Evolutionary conservation across 1,140 invertebrate genomes (phyloP), one percentile per base, ranked within the genome.

Genomic region (Drosophila arizonae): DNA sequence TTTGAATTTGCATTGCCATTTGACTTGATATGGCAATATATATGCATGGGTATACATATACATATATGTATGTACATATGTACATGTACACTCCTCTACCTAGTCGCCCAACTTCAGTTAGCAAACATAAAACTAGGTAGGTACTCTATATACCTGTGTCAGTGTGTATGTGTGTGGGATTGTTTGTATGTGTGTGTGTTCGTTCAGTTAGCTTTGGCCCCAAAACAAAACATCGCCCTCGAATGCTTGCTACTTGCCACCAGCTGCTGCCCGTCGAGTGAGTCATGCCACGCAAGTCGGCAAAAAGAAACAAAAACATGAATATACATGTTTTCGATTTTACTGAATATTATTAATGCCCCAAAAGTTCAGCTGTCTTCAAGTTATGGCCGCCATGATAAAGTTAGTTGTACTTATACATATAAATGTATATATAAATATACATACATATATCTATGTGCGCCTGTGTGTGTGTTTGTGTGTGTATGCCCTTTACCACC

Each of bases 221-320:
- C 70, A 72, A 72, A 72, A 60, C 69, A 68, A 70, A 63, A 56
- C 52, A 71, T 66, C 61, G 61, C 79, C 71, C 63, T 72, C 75
- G 52, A 68, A 60, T 48, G 43, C 48, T 11, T 48, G 56, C 39
- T 72, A 55, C 41, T 63, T 67, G 69, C 73, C 68, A 54, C 69
- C 66, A 78, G 74, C 66, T 77, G 72, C 72, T 77, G 52, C 57
- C 63, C 55, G 54, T 64, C 67, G 41, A 81, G 62, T 85, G 81
- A 86, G 79, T 86, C 84, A 86, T 87, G 69, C 36, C 82, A 82
- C 68, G 84, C 81, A 72, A 87, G 57, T 68, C 69, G 74, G 58
- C 77, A 70, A 81, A 76, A 75, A 72, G 76, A 76, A 78, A 74
- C n/a, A 45, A 45, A 17, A 71, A 72, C 63, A 77, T 45, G n/a